These are phyloP conservation scores for Sussaba pulchella DNA, from an alignment of 2,888 invertebrate species.

Conservation along the genomic window DNA sequence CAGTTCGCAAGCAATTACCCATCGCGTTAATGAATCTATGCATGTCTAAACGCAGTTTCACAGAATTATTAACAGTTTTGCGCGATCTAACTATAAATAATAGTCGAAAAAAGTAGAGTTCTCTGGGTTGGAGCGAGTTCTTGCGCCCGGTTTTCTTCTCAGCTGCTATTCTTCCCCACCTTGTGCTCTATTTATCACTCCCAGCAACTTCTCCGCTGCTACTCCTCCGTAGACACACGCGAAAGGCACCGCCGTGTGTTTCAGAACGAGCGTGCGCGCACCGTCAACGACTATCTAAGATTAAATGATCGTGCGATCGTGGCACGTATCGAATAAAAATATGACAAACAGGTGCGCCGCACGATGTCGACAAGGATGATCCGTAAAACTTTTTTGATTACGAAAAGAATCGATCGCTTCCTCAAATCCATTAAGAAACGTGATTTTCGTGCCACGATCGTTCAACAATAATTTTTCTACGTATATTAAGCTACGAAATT, in stretches of 20 bases:
- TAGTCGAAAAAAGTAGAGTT: conserved; percentile 59
- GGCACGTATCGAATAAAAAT: conserved; percentile 59
- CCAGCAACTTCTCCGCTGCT: conserved; percentile 2
- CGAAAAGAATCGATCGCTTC: conserved; percentile 14
- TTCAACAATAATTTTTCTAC: too few species aligned
- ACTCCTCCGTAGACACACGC: conserved; percentile 34
- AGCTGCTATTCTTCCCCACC: conserved; percentile 47
- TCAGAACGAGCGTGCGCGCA: conserved; percentile 60
- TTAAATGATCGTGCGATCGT: conserved; percentile 60
- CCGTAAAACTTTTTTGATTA: conserved; percentile 13
- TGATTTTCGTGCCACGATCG: conserved; percentile 30
- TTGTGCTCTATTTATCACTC: conserved; percentile 40
- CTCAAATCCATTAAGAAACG: conserved; percentile 13
- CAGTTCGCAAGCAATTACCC: too few species aligned
- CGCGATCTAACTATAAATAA: conserved; percentile 20
- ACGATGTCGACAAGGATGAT: conserved; percentile 35
- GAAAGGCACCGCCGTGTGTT: conserved; percentile 57
- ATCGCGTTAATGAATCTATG: neutral
- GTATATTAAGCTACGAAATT: too few species aligned
- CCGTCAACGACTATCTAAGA: conserved; percentile 49
- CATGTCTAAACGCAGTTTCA: too few species aligned
- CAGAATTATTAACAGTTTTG: too few species aligned
- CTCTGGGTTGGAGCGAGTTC: conserved; percentile 58
- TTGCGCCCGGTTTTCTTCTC: conserved; percentile 57
- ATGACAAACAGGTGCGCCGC: conserved; percentile 64